Base-by-base conservation (phyloP, 2,797 vertebrate genomes). In the Mus minutoides region DNA sequence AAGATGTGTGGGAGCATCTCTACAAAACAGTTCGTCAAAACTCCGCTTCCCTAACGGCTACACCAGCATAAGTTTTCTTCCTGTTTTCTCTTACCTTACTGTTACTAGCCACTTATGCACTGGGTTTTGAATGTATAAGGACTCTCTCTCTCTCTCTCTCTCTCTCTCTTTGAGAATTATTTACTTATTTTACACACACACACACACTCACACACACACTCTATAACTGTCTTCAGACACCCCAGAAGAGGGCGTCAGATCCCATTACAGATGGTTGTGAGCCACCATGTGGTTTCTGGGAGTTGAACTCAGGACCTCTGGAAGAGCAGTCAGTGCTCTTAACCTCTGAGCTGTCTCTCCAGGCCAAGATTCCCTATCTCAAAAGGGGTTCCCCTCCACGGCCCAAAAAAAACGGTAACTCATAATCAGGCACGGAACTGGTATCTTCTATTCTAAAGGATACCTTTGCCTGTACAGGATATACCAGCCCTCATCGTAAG, bases 381-480 rank as follows among this genome's bases (percentile, higher is more conserved):
- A 82, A 52, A 52, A 78, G 34, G 46, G 52, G 31, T 34, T 31
- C 31, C 31, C 54, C 26, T 73, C 84, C 71, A 21, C 49, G 67
- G 22, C 3, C 16, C 11, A 29, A 37, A 43, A 29, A 37, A 46
- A 83, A 54, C 58, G 46, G 69, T 1, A 56, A 76, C 17, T 31
- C 7, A 64, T 69, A 71, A 80, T 24, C 11, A 4, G 31, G 22
- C 0, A 76, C 29, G 4, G 46, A 49, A 12, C 0, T 17, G 71
- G n/a, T 17, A 43, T 58, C 77, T 85, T 92, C n/a, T n/a, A 49
- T 90, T 91, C 58, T 78, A 79, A 73, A 95, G 19, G 13, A 58
- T 21, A 29, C 16, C 71, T 96, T 58, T 60, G 75, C 54, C 69
- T 49, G 37, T 54, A 10, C 8, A 29, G 31, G 69, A 85, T 62